phyloP scores from a whole-genome alignment of 2,888 invertebrate genomes.

The Lasius platythorax region DNA sequence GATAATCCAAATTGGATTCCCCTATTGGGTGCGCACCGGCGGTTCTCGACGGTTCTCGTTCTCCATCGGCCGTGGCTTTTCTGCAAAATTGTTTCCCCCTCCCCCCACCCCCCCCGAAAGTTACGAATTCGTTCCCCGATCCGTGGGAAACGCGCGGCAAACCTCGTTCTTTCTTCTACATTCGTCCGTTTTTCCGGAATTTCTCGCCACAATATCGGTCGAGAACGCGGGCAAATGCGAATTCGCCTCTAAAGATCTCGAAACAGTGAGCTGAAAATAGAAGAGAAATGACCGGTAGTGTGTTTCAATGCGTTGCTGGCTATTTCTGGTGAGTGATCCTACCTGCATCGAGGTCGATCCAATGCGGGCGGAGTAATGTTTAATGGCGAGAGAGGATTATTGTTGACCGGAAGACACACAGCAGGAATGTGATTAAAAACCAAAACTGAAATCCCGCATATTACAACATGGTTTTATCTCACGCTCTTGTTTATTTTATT shows the following conservation, averaged over 20 bases:
- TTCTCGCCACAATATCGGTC: constrained; percentile 18
- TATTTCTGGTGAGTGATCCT: constrained; percentile 4
- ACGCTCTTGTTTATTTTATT: constrained; percentile 16
- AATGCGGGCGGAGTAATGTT: background rate
- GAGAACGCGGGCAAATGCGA: constrained; percentile 30
- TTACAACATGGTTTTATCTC: constrained; percentile 15
- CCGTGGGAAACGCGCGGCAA: background rate
- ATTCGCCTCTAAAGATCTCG: constrained; percentile 38
- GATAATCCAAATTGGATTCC: constrained; percentile 82
- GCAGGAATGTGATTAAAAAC: constrained; percentile 7
- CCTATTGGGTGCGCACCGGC: constrained; percentile 69
- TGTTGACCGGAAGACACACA: constrained; percentile 1
- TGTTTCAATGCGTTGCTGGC: constrained; percentile 3
- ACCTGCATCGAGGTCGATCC: background rate
- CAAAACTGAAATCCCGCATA: background rate
- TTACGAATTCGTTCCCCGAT: constrained; percentile 67
- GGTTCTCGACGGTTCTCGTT: constrained; percentile 45
- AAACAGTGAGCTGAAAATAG: constrained; percentile 19
- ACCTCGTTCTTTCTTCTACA: background rate
- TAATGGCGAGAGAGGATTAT: constrained; percentile 9
- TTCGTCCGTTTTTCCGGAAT: constrained; percentile 33
- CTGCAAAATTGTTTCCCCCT: constrained; percentile 75
- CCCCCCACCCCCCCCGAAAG: constrained; percentile 54
- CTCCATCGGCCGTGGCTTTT: constrained; percentile 56
- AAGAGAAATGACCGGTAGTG: background rate